phyloP scores from a whole-genome alignment of 2,113 vertebrate genomes.

The Oncorhynchus mykiss region DNA sequence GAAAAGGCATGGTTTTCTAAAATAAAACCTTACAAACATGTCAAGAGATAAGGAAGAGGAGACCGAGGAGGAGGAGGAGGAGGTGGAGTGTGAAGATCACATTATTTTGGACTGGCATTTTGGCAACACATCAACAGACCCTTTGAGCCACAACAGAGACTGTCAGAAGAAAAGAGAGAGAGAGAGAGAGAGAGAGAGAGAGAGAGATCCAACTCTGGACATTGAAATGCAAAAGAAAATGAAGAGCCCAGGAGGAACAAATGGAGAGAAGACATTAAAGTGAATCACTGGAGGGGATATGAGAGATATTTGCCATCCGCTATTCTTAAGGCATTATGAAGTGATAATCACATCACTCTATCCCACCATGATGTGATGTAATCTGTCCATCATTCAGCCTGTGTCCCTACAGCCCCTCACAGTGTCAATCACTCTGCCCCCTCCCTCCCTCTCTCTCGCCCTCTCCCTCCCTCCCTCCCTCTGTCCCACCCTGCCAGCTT shows the following conservation, averaged over 20 bases:
- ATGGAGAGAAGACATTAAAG: constrained; percentile 17
- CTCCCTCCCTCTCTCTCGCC: constrained; percentile 18
- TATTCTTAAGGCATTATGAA: constrained; percentile 37
- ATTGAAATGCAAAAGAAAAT: constrained; percentile 20
- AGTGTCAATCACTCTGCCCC: constrained; percentile 44
- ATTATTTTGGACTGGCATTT: constrained; percentile 39
- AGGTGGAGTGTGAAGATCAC: no score
- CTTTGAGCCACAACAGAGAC: not conserved
- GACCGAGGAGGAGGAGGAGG: not conserved
- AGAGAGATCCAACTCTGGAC: not conserved
- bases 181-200: not conserved
- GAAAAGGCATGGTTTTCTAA: constrained; percentile 39
- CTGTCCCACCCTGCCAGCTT: constrained; percentile 22
- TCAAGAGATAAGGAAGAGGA: constrained; percentile 20
- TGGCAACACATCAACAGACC: constrained; percentile 13
- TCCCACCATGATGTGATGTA: constrained; percentile 43
- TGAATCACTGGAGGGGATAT: constrained; percentile 22
- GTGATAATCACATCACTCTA: constrained; percentile 54
- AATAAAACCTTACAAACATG: constrained; percentile 45
- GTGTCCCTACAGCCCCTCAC: constrained; percentile 44
- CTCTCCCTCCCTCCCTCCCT: not conserved
- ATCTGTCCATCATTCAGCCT: constrained; percentile 53
- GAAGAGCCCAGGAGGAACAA: constrained; percentile 11
- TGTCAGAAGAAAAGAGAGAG: not conserved
- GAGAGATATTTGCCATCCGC: constrained; percentile 62